Conservation (phyloP, 1,140 invertebrate genomes). For the Drosophila ficusphila region DNA sequence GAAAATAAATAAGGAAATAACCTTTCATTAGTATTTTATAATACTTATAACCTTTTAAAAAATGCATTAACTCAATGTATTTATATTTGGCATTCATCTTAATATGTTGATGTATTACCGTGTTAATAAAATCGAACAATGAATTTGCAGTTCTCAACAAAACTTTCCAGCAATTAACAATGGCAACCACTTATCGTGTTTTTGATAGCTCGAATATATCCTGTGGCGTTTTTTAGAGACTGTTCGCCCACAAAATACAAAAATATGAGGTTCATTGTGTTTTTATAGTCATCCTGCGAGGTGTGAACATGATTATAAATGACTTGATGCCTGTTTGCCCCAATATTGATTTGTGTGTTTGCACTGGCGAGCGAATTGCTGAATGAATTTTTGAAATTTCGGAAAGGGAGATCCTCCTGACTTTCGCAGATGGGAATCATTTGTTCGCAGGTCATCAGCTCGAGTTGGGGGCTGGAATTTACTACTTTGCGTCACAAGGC, state of each 20-base stretch:
- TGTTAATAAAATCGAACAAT: not conserved
- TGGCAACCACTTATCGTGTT: not conserved
- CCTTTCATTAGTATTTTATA: no score
- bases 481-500: constrained; percentile 68
- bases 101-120: no score
- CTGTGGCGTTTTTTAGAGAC: constrained; percentile 38
- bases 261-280: constrained; percentile 28
- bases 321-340: constrained; percentile 12
- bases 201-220: constrained; percentile 33
- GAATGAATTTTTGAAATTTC: constrained; percentile 38
- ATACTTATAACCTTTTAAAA: no score
- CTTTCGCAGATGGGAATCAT: constrained; percentile 54
- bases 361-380: constrained; percentile 31
- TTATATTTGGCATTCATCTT: no score
- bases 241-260: constrained; percentile 9
- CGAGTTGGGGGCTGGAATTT: constrained; percentile 45
- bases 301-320: constrained; percentile 28
- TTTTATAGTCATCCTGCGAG: constrained; percentile 56
- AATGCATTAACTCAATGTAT: no score
- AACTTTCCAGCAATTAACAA: not conserved
- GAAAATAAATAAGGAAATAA: no score
- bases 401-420: constrained; percentile 16
- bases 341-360: constrained; percentile 52
- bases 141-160: not conserved
- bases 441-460: constrained; percentile 62